Evolutionary conservation across 2,113 vertebrate species (phyloP).

Genomic region (Boulengeromyrus knoepffleri): DNA sequence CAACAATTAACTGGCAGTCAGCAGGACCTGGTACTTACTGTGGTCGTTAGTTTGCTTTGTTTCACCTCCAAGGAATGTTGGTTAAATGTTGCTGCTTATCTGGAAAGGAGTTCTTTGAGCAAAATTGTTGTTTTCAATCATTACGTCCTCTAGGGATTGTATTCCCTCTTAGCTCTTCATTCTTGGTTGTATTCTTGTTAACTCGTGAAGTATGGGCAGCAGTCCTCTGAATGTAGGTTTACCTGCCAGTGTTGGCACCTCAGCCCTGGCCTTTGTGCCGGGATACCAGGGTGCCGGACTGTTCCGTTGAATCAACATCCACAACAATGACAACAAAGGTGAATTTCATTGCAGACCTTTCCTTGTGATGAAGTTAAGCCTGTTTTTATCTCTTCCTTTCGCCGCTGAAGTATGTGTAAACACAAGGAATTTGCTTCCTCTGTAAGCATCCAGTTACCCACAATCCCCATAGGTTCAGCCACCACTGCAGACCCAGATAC

Average conservation of each 20-base stretch:
- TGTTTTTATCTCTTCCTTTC: neutral
- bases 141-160: neutral
- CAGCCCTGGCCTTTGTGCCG: neutral
- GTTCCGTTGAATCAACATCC: neutral
- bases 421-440: neutral
- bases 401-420: neutral
- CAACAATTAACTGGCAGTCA: neutral
- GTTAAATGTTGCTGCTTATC: neutral
- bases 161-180: neutral
- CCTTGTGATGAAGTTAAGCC: neutral
- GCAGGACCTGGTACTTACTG: neutral
- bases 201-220: neutral
- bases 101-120: neutral
- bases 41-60: neutral
- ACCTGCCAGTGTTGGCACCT: neutral
- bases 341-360: neutral
- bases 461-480: neutral
- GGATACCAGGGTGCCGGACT: neutral
- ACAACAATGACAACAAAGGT: slow-evolving; percentile 1
- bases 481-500: neutral
- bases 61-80: neutral
- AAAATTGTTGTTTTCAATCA: neutral
- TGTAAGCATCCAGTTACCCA: neutral
- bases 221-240: neutral
- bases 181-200: slow-evolving; percentile 3